phyloP scores from a whole-genome alignment of 1,140 invertebrate species.

The Leguminivora glycinivorella region DNA sequence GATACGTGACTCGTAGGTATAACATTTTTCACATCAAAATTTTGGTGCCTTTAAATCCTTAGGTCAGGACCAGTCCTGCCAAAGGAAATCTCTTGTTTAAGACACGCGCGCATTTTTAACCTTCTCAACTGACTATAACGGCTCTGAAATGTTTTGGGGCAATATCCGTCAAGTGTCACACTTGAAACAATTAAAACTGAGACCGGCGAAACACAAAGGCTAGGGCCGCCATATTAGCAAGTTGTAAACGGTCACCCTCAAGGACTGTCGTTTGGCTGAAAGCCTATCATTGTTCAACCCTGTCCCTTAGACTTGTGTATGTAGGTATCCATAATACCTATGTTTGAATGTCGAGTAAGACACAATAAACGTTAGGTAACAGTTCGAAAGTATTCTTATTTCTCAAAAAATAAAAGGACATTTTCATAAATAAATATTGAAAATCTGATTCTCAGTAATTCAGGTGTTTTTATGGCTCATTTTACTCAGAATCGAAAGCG shows the following conservation, averaged over 20 bases:
- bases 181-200: not conserved
- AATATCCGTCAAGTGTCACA: not conserved
- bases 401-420: too few relatives aligned
- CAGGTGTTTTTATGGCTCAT: too few relatives aligned
- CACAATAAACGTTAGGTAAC: not conserved
- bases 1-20: too few relatives aligned
- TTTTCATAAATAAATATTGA: too few relatives aligned
- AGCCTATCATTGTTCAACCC: slow-evolving; percentile 12
- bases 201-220: not conserved
- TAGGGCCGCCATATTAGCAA: not conserved
- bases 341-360: not conserved
- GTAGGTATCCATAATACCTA: not conserved
- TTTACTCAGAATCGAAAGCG: too few relatives aligned
- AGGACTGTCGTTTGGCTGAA: not conserved
- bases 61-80: too few relatives aligned
- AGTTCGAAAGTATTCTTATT: not conserved
- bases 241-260: not conserved
- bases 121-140: too few relatives aligned
- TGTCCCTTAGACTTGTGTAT: not conserved
- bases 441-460: too few relatives aligned
- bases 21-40: too few relatives aligned
- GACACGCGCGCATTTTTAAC: too few relatives aligned
- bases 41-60: too few relatives aligned
- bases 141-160: not conserved
- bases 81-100: too few relatives aligned